Evolutionary conservation across 2,888 invertebrate genomes (phyloP).

Genomic region (Tromatobia lineatoria): DNA sequence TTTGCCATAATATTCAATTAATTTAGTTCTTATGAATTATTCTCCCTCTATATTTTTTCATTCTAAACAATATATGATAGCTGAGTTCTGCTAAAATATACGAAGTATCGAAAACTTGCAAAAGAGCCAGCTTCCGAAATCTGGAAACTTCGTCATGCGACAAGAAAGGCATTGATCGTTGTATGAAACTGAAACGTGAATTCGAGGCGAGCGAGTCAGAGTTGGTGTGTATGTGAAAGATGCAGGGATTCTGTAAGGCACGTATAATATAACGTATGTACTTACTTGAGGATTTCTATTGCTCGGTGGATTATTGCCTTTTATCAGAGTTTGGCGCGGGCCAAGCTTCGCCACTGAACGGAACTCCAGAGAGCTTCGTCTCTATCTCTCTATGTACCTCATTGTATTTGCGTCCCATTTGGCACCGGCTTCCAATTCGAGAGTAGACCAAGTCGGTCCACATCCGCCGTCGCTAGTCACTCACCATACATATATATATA

Average conservation of each 20-base stretch:
- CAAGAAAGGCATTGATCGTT: slow-evolving; percentile 8
- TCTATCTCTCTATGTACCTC: slow-evolving; percentile 65
- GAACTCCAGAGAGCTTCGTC: slow-evolving; percentile 46
- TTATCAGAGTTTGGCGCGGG: slow-evolving; percentile 79
- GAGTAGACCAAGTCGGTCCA: slow-evolving; percentile 69
- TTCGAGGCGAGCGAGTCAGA: not conserved
- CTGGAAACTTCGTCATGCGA: not conserved
- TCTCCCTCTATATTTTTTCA: not conserved
- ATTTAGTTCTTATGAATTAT: not conserved
- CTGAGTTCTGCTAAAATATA: not conserved
- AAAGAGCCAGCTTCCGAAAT: slow-evolving; percentile 13
- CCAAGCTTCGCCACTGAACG: slow-evolving; percentile 72
- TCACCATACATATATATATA: slow-evolving; percentile 53
- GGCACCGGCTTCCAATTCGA: slow-evolving; percentile 80
- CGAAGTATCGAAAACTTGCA: slow-evolving; percentile 7
- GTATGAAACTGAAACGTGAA: slow-evolving; percentile 14
- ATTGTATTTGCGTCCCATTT: slow-evolving; percentile 82
- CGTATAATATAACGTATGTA: slow-evolving; percentile 61
- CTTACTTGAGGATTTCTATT: slow-evolving; percentile 75
- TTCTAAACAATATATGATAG: not conserved
- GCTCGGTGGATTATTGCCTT: slow-evolving; percentile 81
- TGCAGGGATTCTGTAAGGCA: slow-evolving; percentile 48
- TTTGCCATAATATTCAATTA: no score
- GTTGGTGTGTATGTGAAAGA: slow-evolving; percentile 20
- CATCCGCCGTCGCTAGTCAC: slow-evolving; percentile 75